Conservation (phyloP, 2,888 invertebrate species). For the Acrobasis suavella region DNA sequence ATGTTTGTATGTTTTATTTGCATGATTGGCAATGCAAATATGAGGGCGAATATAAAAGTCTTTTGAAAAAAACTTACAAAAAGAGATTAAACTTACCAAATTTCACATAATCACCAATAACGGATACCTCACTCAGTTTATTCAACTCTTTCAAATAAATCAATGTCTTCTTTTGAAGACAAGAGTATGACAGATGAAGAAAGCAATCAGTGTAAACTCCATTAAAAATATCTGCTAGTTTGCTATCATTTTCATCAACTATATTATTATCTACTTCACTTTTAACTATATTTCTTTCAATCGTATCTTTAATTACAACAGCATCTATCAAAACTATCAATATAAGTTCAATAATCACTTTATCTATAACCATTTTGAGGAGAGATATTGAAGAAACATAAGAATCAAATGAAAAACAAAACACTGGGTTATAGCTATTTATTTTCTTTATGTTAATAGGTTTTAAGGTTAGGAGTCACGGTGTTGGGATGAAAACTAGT, state of each 20-base stretch:
- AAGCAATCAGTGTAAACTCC: constrained; percentile 82
- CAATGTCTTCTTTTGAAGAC: constrained; percentile 82
- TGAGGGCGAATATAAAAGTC: too few relatives aligned
- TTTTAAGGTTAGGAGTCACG: constrained; percentile 59
- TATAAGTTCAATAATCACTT: constrained; percentile 40
- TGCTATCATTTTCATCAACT: constrained; percentile 34
- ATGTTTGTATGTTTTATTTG: too few relatives aligned
- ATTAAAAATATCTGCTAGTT: constrained; percentile 66
- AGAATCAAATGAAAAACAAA: constrained; percentile 57
- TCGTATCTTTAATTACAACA: constrained; percentile 34
- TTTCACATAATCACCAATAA: constrained; percentile 80
- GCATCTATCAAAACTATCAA: constrained; percentile 40
- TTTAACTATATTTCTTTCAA: constrained; percentile 27
- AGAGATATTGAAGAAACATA: constrained; percentile 29
- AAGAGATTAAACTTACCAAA: constrained; percentile 63
- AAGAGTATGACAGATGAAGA: constrained; percentile 78
- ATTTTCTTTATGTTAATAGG: constrained; percentile 67
- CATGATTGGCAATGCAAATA: too few relatives aligned
- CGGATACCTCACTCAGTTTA: constrained; percentile 75
- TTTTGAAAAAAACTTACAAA: too few relatives aligned
- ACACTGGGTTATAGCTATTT: constrained; percentile 56
- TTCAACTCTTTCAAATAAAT: constrained; percentile 80
- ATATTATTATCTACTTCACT: constrained; percentile 24
- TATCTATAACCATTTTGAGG: constrained; percentile 49
- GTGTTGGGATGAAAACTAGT: constrained; percentile 59